Base-by-base conservation (phyloP, 2,888 invertebrate species). In the Leptinotarsa juncta region DNA sequence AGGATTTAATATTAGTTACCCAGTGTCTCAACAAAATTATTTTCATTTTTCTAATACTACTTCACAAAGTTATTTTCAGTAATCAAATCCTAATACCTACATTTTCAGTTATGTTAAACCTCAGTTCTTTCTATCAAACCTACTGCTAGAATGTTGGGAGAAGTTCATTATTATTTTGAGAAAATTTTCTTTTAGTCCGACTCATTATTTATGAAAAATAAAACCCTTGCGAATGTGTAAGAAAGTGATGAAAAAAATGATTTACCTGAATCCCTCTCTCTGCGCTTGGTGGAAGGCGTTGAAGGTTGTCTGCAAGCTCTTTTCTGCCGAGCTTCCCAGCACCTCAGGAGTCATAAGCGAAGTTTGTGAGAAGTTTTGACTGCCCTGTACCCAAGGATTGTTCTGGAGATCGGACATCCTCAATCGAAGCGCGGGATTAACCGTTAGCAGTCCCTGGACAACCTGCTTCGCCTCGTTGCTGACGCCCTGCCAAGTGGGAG, bases 391-490 rank as follows among this genome's bases (percentile, higher is more conserved):
- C 95, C 95, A 95, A 42, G 90, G 88, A 84, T 94, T 93, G n/a
- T 88, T 88, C 15, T 91, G 87, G 72, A 97, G 89, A 75, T 93
- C 93, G 26, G 87, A 85, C 87, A 95, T 92, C 4, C 92, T 91
- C 77, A 95, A 88, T 68, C 97, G 90, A 74, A 92, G 90, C 62
- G 89, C 89, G 0, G 96, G 94, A 83, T 97, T 94, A 7, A 96
- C 94, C 0, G 94, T 94, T 68, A 97, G 88, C 72, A 97, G 89
- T 0, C 95, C 94, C 80, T 90, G 88, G 14, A 95, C 93, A 0
- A 97, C 90, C 23, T 92, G 89, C 86, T 95, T 96, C 65, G 95
- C 96, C 75, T 92, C 91, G 0, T 88, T 83, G 0, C 96, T 95
- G 18, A 97, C 93, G 65, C 90, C 89, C 0, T 89, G 89, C 96